Conservation (phyloP, 2,888 invertebrate genomes). For the Podotricha telesiphe region DNA sequence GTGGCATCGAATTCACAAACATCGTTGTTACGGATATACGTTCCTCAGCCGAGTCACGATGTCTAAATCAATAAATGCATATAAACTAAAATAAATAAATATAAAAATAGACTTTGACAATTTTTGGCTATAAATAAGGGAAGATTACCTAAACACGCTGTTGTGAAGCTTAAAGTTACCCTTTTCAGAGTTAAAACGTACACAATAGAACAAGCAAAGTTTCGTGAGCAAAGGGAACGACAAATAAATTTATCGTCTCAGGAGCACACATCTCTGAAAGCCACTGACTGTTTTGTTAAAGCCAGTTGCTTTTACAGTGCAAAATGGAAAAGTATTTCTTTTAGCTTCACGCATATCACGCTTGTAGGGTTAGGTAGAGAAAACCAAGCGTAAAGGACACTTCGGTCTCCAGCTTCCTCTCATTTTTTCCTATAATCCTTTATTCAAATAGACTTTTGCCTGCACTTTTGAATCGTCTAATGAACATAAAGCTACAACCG, state of each 20-base stretch:
- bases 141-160: constrained; percentile 37
- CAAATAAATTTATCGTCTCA: constrained; percentile 50
- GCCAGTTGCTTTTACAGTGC: constrained; percentile 9
- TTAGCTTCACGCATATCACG: neutral
- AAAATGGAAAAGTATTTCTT: neutral
- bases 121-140: constrained; percentile 7
- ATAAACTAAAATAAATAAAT: too few relatives aligned
- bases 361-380: too few relatives aligned
- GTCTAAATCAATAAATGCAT: too few relatives aligned
- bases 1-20: too few relatives aligned
- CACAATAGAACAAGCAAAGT: constrained; percentile 48
- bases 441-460: too few relatives aligned
- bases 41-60: too few relatives aligned
- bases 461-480: too few relatives aligned
- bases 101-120: neutral
- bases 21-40: too few relatives aligned
- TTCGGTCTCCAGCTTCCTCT: too few relatives aligned
- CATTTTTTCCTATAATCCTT: too few relatives aligned
- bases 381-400: too few relatives aligned
- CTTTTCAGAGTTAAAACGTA: constrained; percentile 48
- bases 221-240: constrained; percentile 47
- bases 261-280: constrained; percentile 44
- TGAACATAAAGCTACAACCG: too few relatives aligned
- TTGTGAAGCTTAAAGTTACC: constrained; percentile 45
- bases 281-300: constrained; percentile 38